Conservation (phyloP, 2,797 vertebrate genomes). For the Strix occidentalis region DNA sequence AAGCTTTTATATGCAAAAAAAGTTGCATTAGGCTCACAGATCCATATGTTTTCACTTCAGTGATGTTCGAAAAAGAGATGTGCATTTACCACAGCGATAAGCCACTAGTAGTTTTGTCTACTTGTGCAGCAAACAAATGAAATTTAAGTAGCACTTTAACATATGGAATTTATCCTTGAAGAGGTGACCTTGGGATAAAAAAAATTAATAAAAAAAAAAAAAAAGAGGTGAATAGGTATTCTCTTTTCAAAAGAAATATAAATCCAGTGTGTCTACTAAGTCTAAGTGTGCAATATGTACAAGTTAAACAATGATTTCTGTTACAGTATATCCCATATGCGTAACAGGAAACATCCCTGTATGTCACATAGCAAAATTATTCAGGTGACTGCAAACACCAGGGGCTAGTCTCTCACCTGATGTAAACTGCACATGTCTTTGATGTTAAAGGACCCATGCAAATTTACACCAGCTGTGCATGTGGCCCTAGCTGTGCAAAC, state of each 20-base stretch:
- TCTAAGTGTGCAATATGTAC: not conserved
- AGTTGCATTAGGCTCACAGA: not conserved
- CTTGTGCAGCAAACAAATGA: not conserved
- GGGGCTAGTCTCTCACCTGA: conserved; percentile 64
- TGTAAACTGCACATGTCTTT: conserved; percentile 52
- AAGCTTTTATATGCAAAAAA: not conserved
- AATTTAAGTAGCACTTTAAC: not conserved
- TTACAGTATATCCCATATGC: conserved; percentile 21
- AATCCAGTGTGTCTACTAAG: not conserved
- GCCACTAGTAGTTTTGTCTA: not conserved
- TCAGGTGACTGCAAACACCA: conserved; percentile 70
- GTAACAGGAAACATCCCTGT: conserved; percentile 64
- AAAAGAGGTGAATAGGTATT: not conserved
- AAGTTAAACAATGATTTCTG: conserved; percentile 17
- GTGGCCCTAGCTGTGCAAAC: conserved; percentile 50
- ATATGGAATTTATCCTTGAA: conserved; percentile 1
- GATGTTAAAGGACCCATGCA: conserved; percentile 62
- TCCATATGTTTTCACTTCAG: not conserved
- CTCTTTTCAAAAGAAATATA: not conserved
- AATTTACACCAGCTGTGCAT: conserved; percentile 59
- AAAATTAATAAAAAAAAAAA: not conserved
- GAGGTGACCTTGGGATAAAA: not conserved
- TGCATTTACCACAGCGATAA: not conserved
- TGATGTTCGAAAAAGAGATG: not conserved
- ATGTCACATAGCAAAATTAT: conserved; percentile 59